Conservation (phyloP, 2,797 vertebrate genomes). For the Notamacropus eugenii region DNA sequence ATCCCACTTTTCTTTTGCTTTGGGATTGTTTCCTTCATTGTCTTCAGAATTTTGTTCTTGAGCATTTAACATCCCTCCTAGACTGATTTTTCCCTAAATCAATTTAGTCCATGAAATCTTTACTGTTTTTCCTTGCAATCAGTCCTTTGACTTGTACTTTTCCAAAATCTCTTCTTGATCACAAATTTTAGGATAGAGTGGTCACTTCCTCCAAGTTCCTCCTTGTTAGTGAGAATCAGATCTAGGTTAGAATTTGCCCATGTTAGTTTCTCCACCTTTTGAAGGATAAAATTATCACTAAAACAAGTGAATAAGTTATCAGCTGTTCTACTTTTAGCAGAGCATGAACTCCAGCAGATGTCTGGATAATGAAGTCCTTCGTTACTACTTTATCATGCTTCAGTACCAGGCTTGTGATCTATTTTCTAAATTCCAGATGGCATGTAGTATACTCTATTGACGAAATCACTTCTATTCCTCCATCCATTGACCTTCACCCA, state of each 20-base stretch:
- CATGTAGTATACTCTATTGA: not conserved
- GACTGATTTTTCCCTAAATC: not conserved
- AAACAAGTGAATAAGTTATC: not conserved
- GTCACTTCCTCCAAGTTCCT: not conserved
- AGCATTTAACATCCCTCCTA: not conserved
- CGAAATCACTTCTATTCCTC: not conserved
- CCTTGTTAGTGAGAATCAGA: not conserved
- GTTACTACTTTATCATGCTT: not conserved
- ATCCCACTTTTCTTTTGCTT: no score
- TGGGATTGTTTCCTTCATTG: no score
- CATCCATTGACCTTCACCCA: not conserved
- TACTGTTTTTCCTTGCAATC: not conserved
- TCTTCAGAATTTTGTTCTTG: not conserved
- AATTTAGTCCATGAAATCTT: not conserved
- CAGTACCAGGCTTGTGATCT: not conserved
- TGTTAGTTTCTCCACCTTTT: not conserved
- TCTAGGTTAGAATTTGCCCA: not conserved
- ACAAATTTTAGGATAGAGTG: not conserved
- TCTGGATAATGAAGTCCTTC: not conserved
- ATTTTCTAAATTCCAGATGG: not conserved
- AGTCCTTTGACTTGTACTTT: not conserved
- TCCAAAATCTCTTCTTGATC: not conserved
- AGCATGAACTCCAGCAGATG: not conserved
- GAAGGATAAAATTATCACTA: not conserved
- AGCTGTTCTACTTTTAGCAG: not conserved